Conservation (phyloP, 1,140 invertebrate genomes). For the Vanessa tameamea region DNA sequence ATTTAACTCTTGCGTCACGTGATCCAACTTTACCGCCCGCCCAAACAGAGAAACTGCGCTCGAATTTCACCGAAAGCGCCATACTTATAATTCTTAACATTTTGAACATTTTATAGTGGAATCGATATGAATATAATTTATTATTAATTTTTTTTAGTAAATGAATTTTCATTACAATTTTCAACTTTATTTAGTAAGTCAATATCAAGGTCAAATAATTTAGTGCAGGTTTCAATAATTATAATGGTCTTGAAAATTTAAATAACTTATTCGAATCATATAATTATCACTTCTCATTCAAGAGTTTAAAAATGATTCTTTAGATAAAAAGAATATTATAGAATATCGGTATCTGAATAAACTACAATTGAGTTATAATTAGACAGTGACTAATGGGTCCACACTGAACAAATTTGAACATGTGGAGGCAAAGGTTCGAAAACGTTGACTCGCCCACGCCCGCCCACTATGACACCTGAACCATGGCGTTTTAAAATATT, state of each 20-base stretch:
- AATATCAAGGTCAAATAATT: constrained; percentile 33
- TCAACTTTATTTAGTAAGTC: neutral
- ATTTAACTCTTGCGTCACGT: constrained; percentile 72
- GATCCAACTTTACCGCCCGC: constrained; percentile 70
- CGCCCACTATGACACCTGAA: constrained; percentile 39
- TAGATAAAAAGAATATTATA: neutral
- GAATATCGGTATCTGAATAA: constrained; percentile 51
- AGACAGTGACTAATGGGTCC: constrained; percentile 67
- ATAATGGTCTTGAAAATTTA: neutral
- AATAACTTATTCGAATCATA: neutral
- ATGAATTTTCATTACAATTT: neutral
- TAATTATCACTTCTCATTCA: neutral
- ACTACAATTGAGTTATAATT: constrained; percentile 67
- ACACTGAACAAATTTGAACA: constrained; percentile 61
- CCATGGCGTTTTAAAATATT: constrained; percentile 23
- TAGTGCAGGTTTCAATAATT: neutral
- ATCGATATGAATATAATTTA: neutral
- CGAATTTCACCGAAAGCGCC: constrained; percentile 67
- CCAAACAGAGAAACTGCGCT: constrained; percentile 79
- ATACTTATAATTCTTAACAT: constrained; percentile 37
- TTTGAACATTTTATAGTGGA: neutral
- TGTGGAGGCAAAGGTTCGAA: constrained; percentile 47
- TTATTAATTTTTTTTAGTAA: neutral
- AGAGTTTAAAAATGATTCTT: neutral
- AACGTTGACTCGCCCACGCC: constrained; percentile 62